Evolutionary conservation across 1,140 invertebrate genomes (phyloP), one percentile per base, ranked within the genome.

Genomic region (Macrobrachium nipponense): DNA sequence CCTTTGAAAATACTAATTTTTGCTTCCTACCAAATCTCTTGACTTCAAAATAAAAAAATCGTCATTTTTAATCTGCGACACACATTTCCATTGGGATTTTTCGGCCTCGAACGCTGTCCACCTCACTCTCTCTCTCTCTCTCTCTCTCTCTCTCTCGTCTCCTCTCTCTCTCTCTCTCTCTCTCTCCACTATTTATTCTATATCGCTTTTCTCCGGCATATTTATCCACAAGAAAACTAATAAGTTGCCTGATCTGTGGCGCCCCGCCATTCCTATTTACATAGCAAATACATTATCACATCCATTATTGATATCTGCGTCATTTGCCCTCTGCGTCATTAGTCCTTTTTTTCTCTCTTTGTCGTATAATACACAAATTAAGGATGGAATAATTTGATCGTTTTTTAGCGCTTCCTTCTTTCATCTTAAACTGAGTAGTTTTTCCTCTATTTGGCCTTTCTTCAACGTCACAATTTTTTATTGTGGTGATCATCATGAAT

Each of bases 251-350:
- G 73, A 44, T 59, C 68, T 73, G 81, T 17, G 81, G 70, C 36
- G 60, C 66, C 64, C 68, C 36, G 36, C 58, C 36, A 70, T 59
- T 64, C 60, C 17, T 76, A 83, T 83, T 83, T 76, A 76, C 81
- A 83, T 83, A 83, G 23, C 62, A 76, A 83, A 83, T 64, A 70
- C 81, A 83, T 83, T 83, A 83, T 64, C 64, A 76, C 60, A 61
- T 51, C 73, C 72, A 51, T 83, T 83, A 83, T 83, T 83, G 76
- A 83, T 83, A 75, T 83, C 73, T 76, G 72, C 72, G 76, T 82
- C 80, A 82, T 82, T 82, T 82, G 80, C 80, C 80, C 60, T 68
- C 43, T 61, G 73, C 75, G 80, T 76, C 73, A 83, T 83, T 83
- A 83, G 64, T 60, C 60, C 58, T 11, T 58, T 62, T 64, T 83